phyloP scores from a whole-genome alignment of 1,140 invertebrate species.

The Zeugodacus cucurbitae region DNA sequence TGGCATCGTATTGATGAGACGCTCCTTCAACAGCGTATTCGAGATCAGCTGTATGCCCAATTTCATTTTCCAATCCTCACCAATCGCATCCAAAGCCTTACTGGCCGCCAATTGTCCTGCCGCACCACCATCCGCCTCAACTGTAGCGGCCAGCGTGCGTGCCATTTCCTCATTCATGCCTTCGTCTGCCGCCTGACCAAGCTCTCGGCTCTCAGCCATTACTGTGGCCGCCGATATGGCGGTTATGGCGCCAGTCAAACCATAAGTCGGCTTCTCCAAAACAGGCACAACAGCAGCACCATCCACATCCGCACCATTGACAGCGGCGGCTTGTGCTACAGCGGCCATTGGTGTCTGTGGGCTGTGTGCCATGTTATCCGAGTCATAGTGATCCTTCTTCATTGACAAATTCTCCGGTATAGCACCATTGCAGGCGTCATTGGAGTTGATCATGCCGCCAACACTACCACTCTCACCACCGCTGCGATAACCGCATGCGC shows the following conservation, averaged over 20 bases:
- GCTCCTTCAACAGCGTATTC: conserved; percentile 65
- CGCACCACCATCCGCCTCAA: not conserved
- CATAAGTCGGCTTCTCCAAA: conserved; percentile 54
- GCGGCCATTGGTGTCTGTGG: not conserved
- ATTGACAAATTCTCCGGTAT: conserved; percentile 61
- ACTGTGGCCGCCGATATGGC: conserved; percentile 61
- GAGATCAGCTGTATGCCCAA: conserved; percentile 63
- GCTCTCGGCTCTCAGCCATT: conserved; percentile 51
- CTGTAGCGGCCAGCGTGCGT: conserved; percentile 41
- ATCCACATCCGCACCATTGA: conserved; percentile 12
- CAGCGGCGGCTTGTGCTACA: not conserved
- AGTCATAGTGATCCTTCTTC: conserved; percentile 54
- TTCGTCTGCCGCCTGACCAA: not conserved
- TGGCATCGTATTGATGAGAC: conserved; percentile 63
- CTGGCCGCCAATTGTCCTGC: not conserved
- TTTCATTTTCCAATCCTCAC: conserved; percentile 66
- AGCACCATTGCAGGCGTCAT: conserved; percentile 53
- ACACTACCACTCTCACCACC: not conserved
- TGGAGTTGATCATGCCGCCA: not conserved
- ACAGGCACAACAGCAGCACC: conserved; percentile 45
- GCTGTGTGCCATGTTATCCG: not conserved
- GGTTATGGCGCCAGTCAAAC: conserved; percentile 61
- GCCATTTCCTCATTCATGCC: conserved; percentile 7
- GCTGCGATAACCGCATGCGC: not conserved
- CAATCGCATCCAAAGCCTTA: conserved; percentile 50